A percentile compares a stretch with the other conserved stretches of the same genome.
Conservation (phyloP, 35 echinoderm and acorn worm species). For the Lytechinus variegatus region DNA sequence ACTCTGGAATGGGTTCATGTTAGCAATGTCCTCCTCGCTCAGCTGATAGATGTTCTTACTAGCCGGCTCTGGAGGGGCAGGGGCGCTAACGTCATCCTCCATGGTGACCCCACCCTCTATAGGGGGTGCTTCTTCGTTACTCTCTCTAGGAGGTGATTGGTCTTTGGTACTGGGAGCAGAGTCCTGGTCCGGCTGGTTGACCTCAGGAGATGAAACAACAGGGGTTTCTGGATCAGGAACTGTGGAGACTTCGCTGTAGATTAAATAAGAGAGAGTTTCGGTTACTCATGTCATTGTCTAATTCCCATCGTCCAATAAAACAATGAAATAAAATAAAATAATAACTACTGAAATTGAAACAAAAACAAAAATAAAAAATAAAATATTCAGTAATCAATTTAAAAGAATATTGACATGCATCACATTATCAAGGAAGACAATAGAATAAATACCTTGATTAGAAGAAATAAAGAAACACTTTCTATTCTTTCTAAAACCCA, state of each 20-base stretch:
- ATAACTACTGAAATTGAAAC: too few relatives aligned
- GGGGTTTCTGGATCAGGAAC: background rate
- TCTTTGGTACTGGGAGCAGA: background rate
- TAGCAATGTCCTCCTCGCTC: slow-evolving; percentile 69
- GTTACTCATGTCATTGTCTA: too few relatives aligned
- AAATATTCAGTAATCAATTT: too few relatives aligned
- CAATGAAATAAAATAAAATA: too few relatives aligned
- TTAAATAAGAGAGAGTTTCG: background rate
- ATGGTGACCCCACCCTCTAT: slow-evolving; percentile 44
- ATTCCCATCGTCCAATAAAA: too few relatives aligned
- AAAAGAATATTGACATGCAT: too few relatives aligned
- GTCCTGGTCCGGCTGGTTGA: background rate
- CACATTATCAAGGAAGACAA: too few relatives aligned
- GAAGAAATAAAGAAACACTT: too few relatives aligned
- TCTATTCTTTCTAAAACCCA: too few relatives aligned
- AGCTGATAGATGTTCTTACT: slow-evolving; percentile 82
- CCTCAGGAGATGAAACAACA: background rate
- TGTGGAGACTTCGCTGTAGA: background rate
- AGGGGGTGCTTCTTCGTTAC: background rate
- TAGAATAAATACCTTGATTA: too few relatives aligned
- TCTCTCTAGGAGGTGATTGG: background rate
- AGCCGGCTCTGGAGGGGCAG: slow-evolving; percentile 57
- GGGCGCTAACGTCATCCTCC: slow-evolving; percentile 41
- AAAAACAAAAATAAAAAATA: too few relatives aligned
- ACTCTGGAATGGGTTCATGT: slow-evolving; percentile 76